Conservation (phyloP, 2,888 invertebrate species). For the Acanthosepion lycidas region DNA sequence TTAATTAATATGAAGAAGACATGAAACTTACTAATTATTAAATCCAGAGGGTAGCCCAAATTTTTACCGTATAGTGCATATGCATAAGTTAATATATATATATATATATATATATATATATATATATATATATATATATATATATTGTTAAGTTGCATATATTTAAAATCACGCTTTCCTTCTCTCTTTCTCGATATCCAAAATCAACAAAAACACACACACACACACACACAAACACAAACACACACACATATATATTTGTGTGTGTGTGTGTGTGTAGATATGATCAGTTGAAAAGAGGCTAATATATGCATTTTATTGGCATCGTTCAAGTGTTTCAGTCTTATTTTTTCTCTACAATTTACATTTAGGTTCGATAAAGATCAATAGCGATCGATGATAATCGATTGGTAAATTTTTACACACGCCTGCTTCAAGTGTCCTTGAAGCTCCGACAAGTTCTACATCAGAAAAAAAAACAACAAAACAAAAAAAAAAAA, state of each 20-base stretch:
- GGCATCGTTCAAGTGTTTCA: slow-evolving; percentile 8
- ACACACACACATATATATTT: not conserved
- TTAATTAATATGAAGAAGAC: too few species aligned
- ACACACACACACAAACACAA: not conserved
- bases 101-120: not conserved
- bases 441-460: not conserved
- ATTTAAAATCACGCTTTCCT: too few species aligned
- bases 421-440: not conserved
- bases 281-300: not conserved
- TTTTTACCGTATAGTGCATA: too few species aligned
- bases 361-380: slow-evolving; percentile 25
- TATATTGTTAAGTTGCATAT: not conserved
- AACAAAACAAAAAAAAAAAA: not conserved
- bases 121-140: not conserved
- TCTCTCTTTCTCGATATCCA: too few species aligned
- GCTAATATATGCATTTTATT: slow-evolving; percentile 20
- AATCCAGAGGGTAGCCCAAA: too few species aligned
- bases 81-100: not conserved
- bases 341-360: not conserved
- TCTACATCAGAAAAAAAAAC: not conserved
- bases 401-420: slow-evolving; percentile 2
- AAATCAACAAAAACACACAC: too few species aligned
- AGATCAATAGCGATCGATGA: not conserved
- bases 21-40: too few species aligned
- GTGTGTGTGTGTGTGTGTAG: not conserved